Percentiles rank a stretch among this genome's conserved stretches.
phyloP scores from a whole-genome alignment of 1,140 invertebrate species.

The Babylonia areolata region DNA sequence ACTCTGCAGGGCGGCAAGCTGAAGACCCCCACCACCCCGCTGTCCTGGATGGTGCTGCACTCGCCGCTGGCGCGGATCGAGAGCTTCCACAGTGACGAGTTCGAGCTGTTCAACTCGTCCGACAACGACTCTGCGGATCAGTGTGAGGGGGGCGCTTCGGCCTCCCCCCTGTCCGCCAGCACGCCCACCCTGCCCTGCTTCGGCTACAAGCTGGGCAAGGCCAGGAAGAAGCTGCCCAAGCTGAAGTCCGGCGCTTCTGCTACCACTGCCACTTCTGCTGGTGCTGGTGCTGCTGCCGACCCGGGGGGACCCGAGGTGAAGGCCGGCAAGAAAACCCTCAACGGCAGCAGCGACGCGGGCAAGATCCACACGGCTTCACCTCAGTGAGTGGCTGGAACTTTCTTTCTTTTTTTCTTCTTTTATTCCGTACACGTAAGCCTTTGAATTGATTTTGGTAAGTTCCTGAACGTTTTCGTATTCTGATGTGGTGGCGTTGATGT shows the following conservation, averaged over 20 bases:
- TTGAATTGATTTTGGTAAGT: no score
- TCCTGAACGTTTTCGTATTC: no score
- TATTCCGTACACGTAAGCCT: no score
- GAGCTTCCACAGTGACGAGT: constrained; percentile 73
- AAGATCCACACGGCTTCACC: no score
- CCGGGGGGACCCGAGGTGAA: no score
- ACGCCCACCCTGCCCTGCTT: constrained; percentile 70
- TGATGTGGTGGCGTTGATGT: no score
- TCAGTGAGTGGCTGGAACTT: no score
- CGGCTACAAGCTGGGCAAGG: constrained; percentile 64
- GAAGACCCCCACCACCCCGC: constrained; percentile 64
- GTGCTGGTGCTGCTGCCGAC: no score
- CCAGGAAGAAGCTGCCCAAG: constrained; percentile 62
- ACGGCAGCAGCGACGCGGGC: background rate
- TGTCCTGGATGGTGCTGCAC: constrained; percentile 62
- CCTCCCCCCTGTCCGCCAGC: constrained; percentile 60
- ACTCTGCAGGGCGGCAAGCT: constrained; percentile 36
- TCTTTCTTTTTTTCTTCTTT: no score
- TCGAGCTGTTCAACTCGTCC: constrained; percentile 60
- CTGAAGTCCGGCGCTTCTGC: constrained; percentile 56
- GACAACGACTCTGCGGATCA: constrained; percentile 58
- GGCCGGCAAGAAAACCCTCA: background rate
- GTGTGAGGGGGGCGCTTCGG: constrained; percentile 44
- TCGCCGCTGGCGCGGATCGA: constrained; percentile 71
- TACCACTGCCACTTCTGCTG: no score